Evolutionary conservation across 2,888 invertebrate genomes (phyloP).

Genomic region (Corbicula japonica): DNA sequence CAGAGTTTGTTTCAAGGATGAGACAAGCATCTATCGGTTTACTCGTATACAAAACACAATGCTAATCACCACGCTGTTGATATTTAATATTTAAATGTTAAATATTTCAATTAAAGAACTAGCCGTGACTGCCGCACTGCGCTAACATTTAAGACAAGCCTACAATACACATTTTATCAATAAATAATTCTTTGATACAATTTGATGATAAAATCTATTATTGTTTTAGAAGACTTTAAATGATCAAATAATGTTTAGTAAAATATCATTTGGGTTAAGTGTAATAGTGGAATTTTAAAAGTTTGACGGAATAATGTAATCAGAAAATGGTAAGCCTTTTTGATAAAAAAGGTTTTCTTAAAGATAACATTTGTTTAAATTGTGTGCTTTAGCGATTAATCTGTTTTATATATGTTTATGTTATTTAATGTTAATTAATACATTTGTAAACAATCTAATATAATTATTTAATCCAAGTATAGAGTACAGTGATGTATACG

Average conservation of each 20-base stretch:
- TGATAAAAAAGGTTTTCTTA: too few relatives aligned
- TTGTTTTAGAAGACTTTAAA: constrained; percentile 11
- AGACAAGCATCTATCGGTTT: too few relatives aligned
- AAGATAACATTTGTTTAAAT: too few relatives aligned
- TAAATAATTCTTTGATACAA: background rate
- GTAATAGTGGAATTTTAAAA: background rate
- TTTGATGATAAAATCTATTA: constrained; percentile 2
- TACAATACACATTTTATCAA: background rate
- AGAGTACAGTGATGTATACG: too few relatives aligned
- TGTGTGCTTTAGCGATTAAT: too few relatives aligned
- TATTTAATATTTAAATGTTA: constrained; percentile 18
- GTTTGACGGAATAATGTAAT: constrained; percentile 9
- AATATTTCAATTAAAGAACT: background rate
- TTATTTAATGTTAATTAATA: too few relatives aligned
- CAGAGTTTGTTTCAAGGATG: too few relatives aligned
- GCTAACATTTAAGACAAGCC: background rate
- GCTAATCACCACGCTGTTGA: background rate
- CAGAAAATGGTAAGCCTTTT: constrained; percentile 15
- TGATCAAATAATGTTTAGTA: background rate
- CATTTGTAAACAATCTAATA: too few relatives aligned
- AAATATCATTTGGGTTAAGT: background rate
- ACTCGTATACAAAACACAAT: too few relatives aligned
- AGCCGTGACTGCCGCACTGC: constrained; percentile 16
- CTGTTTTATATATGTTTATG: too few relatives aligned
- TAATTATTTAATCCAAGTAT: too few relatives aligned